Evolutionary conservation across 2,797 vertebrate genomes (phyloP).

Genomic region (Sciurus vulgaris): DNA sequence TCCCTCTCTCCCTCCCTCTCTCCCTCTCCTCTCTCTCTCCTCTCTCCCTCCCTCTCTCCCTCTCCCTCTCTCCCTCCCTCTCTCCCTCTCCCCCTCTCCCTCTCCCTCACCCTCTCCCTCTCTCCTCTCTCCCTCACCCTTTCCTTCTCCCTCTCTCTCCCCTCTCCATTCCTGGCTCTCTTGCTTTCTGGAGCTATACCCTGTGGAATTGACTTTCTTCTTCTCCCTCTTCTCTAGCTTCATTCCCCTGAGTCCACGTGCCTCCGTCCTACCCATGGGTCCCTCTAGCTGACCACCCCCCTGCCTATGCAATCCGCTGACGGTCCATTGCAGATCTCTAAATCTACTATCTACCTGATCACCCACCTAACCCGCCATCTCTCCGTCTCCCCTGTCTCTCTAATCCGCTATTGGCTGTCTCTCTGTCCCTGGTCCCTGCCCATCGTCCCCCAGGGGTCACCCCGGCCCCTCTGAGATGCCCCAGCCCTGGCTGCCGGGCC

Average conservation of each 20-base stretch:
- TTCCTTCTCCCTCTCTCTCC: too few species aligned
- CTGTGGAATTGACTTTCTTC: rapidly evolving
- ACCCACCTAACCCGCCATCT: too few species aligned
- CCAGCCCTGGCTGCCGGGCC: rapidly evolving
- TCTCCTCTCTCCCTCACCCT: too few species aligned
- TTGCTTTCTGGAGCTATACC: neutral
- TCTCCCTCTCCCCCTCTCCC: neutral
- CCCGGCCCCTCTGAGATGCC: neutral
- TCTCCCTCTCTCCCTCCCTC: too few species aligned
- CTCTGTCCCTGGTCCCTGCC: neutral
- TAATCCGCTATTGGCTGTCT: too few species aligned
- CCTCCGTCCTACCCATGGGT: rapidly evolving
- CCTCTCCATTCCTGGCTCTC: neutral
- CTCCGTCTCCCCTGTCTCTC: neutral
- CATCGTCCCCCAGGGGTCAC: neutral
- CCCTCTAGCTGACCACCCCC: neutral
- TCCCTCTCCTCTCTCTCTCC: too few species aligned
- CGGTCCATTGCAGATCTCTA: neutral
- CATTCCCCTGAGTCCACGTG: rapidly evolving
- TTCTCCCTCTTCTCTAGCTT: neutral
- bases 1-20: too few species aligned
- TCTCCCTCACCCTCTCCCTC: too few species aligned
- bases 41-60: too few species aligned
- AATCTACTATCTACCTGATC: too few species aligned
- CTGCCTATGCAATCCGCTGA: neutral